Base-by-base conservation (phyloP, 2,113 vertebrate genomes). In the Pygoscelis adeliae region DNA sequence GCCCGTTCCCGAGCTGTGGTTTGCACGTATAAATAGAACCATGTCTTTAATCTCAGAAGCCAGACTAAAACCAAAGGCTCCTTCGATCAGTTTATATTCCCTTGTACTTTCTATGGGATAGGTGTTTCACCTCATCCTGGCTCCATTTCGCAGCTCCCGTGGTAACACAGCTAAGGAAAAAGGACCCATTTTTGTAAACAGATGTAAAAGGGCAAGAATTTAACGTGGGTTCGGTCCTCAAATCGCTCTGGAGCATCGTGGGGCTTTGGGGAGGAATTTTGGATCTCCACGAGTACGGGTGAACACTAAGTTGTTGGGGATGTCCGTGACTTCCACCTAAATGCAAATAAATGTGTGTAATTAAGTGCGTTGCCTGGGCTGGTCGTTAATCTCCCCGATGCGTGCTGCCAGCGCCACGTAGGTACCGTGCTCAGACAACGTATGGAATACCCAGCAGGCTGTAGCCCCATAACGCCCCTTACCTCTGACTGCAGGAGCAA, bases 381-480 rank as follows among this genome's bases (percentile, higher is more conserved):
- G n/a, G 71, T 34, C n/a, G 3, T 67, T 88, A 36, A 91, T 34
- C 58, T 72, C 92, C 79, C 80, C 30, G 55, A 40, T 23, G 18
- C 10, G 23, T 7, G 5, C 63, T 85, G 74, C 29, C 69, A n/a
- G 86, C 29, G 10, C 52, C 50, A 12, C 76, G 40, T 49, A 81
- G 69, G 83, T 92, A 73, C 86, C 84, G 95, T 98, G 97, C 98
- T 97, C 98, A 82, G 98, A 92, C 95, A 98, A 98, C 96, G 98
- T 97, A 97, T 86, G 96, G 98, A 97, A 97, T 96, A 98, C 97
- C 98, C 98, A 94, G 94, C 98, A 98, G 98, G 99, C 98, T 98
- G 98, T 97, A 98, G 93, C 98, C 98, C 98, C 98, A 96, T 98
- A 98, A 98, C 98, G 97, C 97, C 98, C 98, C 98, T 98, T 97